Evolutionary conservation across 2,113 vertebrate genomes (phyloP).

Genomic region (Nothocercus nigrocapillus): DNA sequence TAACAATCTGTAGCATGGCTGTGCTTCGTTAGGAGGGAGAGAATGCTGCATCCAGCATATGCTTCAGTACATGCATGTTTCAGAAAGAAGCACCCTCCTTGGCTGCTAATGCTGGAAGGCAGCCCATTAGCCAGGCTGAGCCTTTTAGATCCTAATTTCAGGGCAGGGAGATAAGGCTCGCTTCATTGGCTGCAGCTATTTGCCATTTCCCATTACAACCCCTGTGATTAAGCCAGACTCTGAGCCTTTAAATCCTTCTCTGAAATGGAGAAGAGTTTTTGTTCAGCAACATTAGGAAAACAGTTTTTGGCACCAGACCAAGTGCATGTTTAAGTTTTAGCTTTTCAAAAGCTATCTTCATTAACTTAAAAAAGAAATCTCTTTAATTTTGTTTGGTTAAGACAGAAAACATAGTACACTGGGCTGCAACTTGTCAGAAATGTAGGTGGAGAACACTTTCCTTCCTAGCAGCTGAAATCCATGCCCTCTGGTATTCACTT

Average conservation of each 20-base stretch:
- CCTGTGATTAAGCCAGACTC: neutral
- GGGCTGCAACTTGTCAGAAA: neutral
- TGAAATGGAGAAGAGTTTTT: neutral
- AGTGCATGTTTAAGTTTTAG: neutral
- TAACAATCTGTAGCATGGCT: neutral
- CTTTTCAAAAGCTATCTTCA: neutral
- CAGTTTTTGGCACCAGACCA: neutral
- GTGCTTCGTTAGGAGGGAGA: neutral
- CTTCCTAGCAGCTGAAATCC: neutral
- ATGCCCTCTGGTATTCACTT: conserved; percentile 72
- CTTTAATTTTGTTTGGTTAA: neutral
- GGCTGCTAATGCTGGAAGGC: neutral
- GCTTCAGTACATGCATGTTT: neutral
- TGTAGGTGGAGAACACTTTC: neutral
- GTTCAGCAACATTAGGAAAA: neutral
- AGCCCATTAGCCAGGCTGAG: neutral
- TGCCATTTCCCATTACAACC: neutral
- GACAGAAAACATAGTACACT: neutral
- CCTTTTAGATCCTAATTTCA: neutral
- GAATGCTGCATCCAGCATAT: neutral
- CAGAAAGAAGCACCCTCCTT: neutral
- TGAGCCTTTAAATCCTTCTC: neutral
- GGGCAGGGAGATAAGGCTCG: neutral
- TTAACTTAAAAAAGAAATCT: neutral
- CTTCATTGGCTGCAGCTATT: neutral